Conservation (phyloP, 2,888 invertebrate genomes). For the Anthoptus insignis region DNA sequence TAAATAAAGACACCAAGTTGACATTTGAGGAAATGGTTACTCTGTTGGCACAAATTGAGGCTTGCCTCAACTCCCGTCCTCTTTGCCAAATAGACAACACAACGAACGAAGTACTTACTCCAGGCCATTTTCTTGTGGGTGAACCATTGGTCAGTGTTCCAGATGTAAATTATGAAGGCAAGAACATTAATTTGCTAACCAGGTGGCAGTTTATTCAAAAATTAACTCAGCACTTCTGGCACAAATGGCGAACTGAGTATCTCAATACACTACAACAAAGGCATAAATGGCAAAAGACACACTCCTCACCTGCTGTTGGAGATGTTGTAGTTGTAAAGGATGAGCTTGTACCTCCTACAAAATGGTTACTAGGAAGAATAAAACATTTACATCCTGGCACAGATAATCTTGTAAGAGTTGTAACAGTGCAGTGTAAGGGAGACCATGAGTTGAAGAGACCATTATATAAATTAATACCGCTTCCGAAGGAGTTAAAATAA, state of each 20-base stretch:
- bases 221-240: conserved; percentile 52
- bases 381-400: conserved; percentile 40
- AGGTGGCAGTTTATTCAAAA: conserved; percentile 51
- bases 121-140: conserved; percentile 45
- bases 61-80: conserved; percentile 46
- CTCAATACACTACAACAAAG: conserved; percentile 47
- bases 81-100: conserved; percentile 32
- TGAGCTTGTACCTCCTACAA: conserved; percentile 43
- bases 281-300: conserved; percentile 46
- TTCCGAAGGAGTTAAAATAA: conserved; percentile 12
- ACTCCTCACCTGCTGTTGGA: conserved; percentile 40
- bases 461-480: conserved; percentile 18
- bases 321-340: conserved; percentile 45
- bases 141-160: conserved; percentile 41
- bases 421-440: conserved; percentile 47
- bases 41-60: conserved; percentile 44
- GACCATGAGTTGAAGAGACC: conserved; percentile 46
- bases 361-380: conserved; percentile 45
- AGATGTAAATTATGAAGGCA: conserved; percentile 32
- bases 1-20: conserved; percentile 42
- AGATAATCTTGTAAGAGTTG: conserved; percentile 48
- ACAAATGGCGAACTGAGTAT: conserved; percentile 50
- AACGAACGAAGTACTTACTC: conserved; percentile 35
- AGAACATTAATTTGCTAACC: conserved; percentile 27
- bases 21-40: conserved; percentile 46